A percentile compares a stretch with the other conserved stretches of the same genome.
phyloP scores from a whole-genome alignment of 1,140 invertebrate genomes.

The Heliothis subflexa region DNA sequence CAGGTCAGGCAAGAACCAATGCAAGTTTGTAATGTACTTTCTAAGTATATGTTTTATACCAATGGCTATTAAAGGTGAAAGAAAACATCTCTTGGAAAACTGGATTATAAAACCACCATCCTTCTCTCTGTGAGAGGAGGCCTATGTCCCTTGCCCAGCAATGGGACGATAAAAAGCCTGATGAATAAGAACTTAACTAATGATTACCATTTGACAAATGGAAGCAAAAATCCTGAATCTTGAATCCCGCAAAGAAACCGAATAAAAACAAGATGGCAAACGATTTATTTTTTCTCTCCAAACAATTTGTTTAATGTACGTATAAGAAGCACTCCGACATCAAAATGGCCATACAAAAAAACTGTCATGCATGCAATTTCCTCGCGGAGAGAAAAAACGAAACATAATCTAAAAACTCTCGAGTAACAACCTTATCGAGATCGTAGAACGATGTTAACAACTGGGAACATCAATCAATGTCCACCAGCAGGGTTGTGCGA shows the following conservation, averaged over 20 bases:
- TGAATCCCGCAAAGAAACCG: not conserved
- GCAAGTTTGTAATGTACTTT: too few species aligned
- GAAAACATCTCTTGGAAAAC: too few species aligned
- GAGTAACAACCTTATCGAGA: conserved; percentile 59
- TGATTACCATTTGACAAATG: not conserved
- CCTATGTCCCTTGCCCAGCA: too few species aligned
- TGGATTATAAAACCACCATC: too few species aligned
- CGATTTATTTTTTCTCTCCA: conserved; percentile 17
- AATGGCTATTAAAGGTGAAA: too few species aligned
- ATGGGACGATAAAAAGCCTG: too few species aligned
- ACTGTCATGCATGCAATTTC: conserved; percentile 49
- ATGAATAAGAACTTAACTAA: too few species aligned
- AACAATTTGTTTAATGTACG: conserved; percentile 32
- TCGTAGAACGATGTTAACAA: conserved; percentile 57
- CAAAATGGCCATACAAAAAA: conserved; percentile 33
- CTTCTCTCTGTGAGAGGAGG: too few species aligned
- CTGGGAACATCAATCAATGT: conserved; percentile 61
- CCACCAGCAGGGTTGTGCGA: conserved; percentile 51
- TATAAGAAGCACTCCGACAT: conserved; percentile 8
- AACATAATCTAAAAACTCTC: conserved; percentile 56
- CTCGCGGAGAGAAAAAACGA: conserved; percentile 49
- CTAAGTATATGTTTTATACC: too few species aligned
- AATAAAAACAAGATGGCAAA: not conserved
- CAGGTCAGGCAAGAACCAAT: too few species aligned
- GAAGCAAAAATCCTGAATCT: not conserved